These are phyloP conservation scores for Physeter macrocephalus DNA, from an alignment of 2,113 vertebrate species.

Conservation along the genomic window DNA sequence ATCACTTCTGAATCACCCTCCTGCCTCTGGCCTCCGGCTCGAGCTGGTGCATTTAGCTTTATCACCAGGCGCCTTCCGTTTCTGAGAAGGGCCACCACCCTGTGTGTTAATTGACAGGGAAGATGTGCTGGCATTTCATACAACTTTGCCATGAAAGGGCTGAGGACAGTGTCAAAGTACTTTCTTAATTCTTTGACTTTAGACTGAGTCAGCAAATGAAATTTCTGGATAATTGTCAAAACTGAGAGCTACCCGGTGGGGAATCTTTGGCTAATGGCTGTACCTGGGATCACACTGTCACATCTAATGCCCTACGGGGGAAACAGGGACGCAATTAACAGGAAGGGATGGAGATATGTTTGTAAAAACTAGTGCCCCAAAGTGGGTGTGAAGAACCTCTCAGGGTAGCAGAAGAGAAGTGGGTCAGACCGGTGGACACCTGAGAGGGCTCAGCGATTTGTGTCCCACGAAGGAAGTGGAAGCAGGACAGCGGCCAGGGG, in stretches of 20 bases:
- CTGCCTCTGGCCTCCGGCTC: not conserved
- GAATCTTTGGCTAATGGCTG: not conserved
- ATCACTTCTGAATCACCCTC: not conserved
- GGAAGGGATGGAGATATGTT: not conserved
- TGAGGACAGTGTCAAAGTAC: not conserved
- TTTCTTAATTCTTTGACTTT: not conserved
- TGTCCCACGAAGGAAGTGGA: not conserved
- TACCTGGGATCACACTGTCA: not conserved
- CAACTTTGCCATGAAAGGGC: not conserved
- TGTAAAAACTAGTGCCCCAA: not conserved
- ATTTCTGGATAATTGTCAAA: not conserved
- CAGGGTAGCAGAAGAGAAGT: not conserved
- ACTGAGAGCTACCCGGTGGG: not conserved
- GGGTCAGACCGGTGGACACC: not conserved
- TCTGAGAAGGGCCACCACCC: not conserved
- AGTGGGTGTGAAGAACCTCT: not conserved
- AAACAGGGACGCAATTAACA: not conserved
- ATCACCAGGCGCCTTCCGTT: not conserved
- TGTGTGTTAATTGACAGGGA: not conserved
- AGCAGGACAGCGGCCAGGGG: not conserved
- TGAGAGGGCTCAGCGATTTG: not conserved
- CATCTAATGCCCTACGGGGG: not conserved
- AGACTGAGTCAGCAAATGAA: not conserved
- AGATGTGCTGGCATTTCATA: rapidly evolving
- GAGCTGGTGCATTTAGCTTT: not conserved